phyloP scores from a whole-genome alignment of 2,888 invertebrate genomes.

The Lissocephala sabroskyi region DNA sequence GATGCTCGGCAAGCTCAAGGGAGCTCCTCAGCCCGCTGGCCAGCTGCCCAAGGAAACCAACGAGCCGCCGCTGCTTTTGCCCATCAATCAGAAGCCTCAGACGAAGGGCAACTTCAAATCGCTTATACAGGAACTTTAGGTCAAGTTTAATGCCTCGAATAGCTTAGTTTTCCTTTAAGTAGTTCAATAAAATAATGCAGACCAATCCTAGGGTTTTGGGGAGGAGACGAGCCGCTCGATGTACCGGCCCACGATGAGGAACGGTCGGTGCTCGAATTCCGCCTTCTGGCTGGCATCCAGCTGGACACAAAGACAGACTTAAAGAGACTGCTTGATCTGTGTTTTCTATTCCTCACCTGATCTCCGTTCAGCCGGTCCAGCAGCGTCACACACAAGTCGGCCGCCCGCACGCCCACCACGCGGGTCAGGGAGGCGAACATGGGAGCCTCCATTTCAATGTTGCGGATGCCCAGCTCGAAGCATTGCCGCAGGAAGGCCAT shows the following conservation, averaged over 20 bases:
- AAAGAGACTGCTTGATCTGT: slow-evolving; percentile 20
- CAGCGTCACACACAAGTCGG: slow-evolving; percentile 82
- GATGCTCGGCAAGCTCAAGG: slow-evolving; percentile 33
- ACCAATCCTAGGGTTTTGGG: too few relatives aligned
- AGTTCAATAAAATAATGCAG: too few relatives aligned
- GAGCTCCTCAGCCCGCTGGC: neutral
- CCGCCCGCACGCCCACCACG: slow-evolving; percentile 78
- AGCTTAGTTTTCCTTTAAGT: too few relatives aligned
- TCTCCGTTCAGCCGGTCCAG: slow-evolving; percentile 82
- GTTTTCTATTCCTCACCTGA: slow-evolving; percentile 74
- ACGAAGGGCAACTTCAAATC: too few relatives aligned
- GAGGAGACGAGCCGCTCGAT: slow-evolving; percentile 71
- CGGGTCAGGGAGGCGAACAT: slow-evolving; percentile 81
- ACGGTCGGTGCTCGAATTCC: slow-evolving; percentile 82
- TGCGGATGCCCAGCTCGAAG: slow-evolving; percentile 76
- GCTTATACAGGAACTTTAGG: slow-evolving; percentile 33
- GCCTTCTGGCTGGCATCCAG: slow-evolving; percentile 70
- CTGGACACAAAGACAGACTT: too few relatives aligned
- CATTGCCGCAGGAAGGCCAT: slow-evolving; percentile 76
- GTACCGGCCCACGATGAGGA: slow-evolving; percentile 77
- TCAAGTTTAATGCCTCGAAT: too few relatives aligned
- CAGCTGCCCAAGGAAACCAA: slow-evolving; percentile 11
- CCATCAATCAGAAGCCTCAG: slow-evolving; percentile 6
- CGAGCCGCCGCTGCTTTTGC: slow-evolving; percentile 27
- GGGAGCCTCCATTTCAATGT: slow-evolving; percentile 87